phyloP scores from a whole-genome alignment of 1,140 invertebrate genomes.

The Agraylea sexmaculata region DNA sequence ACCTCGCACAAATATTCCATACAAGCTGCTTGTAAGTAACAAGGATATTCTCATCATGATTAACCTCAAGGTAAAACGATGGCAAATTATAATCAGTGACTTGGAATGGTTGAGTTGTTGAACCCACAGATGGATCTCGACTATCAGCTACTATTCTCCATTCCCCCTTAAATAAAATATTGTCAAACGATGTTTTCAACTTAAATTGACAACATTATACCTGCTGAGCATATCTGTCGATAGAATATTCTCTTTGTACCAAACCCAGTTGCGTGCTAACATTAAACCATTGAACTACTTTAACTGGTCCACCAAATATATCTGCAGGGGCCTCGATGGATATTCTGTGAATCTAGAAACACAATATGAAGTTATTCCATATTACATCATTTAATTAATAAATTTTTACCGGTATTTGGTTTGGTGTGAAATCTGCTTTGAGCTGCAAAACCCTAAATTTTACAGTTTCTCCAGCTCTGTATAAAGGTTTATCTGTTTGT shows the following conservation, averaged over 20 bases:
- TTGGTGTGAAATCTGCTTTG: conserved; percentile 39
- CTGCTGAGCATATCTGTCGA: conserved; percentile 23
- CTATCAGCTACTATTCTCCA: conserved; percentile 19
- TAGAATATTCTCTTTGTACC: conserved; percentile 36
- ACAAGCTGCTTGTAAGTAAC: conserved; percentile 30
- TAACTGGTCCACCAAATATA: conserved; percentile 23
- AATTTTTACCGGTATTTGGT: conserved; percentile 32
- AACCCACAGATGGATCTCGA: conserved; percentile 25
- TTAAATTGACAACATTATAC: too few relatives aligned
- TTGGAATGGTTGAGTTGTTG: conserved; percentile 22
- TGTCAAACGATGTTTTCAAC: too few relatives aligned
- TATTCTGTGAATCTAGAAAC: conserved; percentile 40
- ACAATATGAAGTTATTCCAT: background rate
- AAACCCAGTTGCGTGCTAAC: conserved; percentile 38
- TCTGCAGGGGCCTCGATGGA: conserved; percentile 46
- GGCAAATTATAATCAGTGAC: conserved; percentile 36
- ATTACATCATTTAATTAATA: conserved; percentile 1
- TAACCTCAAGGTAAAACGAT: conserved; percentile 31
- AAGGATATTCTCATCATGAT: conserved; percentile 27
- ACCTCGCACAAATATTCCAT: conserved; percentile 37
- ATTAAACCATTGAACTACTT: conserved; percentile 47
- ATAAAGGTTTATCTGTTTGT: conserved; percentile 47
- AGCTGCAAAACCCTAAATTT: conserved; percentile 40
- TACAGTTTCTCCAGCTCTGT: conserved; percentile 49
- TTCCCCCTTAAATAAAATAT: conserved; percentile 15